Base-by-base conservation (phyloP, 2,113 vertebrate species). In the Upupa epops region DNA sequence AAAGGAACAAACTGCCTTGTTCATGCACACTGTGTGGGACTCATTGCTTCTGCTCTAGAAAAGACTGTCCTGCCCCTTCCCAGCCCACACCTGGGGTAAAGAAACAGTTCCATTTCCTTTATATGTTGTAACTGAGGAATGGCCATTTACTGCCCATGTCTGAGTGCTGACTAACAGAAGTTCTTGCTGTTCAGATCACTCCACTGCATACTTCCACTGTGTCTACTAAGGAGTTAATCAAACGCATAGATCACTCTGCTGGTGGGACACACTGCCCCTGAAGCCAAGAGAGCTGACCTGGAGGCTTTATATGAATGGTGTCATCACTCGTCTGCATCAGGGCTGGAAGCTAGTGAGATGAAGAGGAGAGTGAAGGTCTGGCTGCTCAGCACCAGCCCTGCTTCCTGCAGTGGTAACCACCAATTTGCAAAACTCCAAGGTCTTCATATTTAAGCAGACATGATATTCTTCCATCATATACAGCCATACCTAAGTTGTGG, bases 51-150 rank as follows among this genome's bases (percentile, higher is more conserved):
- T 84, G 32, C 22, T 46, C 1, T 4, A 17, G 45, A 66, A 83
- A 20, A 58, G 8, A 18, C 36, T 72, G 22, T 63, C 17, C 61
- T 46, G 34, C 25, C 29, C 22, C 29, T 65, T 54, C 46, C 51
- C 36, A 31, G n/a, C 17, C 31, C 32, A n/a, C 21, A 40, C 3
- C 34, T 72, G 42, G 11, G 3, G 5, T 16, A 28, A 90, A 82
- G 61, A 76, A 85, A 32, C 5, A 17, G 22, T 7, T 4, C 10
- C 5, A 11, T 61, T 72, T 16, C 37, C 20, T 32, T 32, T 18
- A 14, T 2, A 4, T 2, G 8, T 16, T 2, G 2, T 8, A 20
- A 2, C 3, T 2, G 18, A 31, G 32, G 48, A 58, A 61, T 1
- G 32, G 3, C 13, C 19, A 14, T 66, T 77, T 42, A 2, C 13